Conservation (phyloP, 2,888 invertebrate species). For the Plebejus anna region DNA sequence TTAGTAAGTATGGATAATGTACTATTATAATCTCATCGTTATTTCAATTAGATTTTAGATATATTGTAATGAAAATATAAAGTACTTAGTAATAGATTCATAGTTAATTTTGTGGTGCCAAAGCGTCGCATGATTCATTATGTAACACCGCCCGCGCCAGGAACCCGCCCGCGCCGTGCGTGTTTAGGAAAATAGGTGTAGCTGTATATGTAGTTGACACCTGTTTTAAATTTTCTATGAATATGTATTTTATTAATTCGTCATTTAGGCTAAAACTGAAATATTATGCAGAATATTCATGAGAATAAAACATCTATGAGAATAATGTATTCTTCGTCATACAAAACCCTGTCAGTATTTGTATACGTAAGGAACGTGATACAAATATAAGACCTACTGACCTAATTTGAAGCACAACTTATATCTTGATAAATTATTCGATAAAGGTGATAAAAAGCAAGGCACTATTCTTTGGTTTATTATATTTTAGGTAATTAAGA, state of each 20-base stretch:
- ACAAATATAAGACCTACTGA: not conserved
- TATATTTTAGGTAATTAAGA: too few relatives aligned
- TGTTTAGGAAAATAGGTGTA: not conserved
- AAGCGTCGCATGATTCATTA: not conserved
- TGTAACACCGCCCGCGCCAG: not conserved
- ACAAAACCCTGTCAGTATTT: not conserved
- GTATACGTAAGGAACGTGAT: not conserved
- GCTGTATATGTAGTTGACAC: not conserved
- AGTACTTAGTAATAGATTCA: not conserved
- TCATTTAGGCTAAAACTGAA: constrained; percentile 23
- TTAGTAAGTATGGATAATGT: too few relatives aligned
- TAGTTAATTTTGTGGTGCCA: not conserved
- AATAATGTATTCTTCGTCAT: not conserved
- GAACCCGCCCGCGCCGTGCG: not conserved
- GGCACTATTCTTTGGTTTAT: too few relatives aligned
- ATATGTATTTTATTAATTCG: constrained; percentile 24
- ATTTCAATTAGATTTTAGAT: too few relatives aligned
- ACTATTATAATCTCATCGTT: too few relatives aligned
- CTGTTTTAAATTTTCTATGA: constrained; percentile 27
- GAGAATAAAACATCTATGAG: not conserved
- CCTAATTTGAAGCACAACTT: not conserved
- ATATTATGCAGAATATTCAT: constrained; percentile 22
- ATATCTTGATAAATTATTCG: too few relatives aligned
- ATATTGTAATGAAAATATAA: not conserved
- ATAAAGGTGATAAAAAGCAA: too few relatives aligned